These are phyloP conservation scores for Thamnophis sirtalis DNA, from an alignment of 2,113 vertebrate species.

Conservation along the genomic window DNA sequence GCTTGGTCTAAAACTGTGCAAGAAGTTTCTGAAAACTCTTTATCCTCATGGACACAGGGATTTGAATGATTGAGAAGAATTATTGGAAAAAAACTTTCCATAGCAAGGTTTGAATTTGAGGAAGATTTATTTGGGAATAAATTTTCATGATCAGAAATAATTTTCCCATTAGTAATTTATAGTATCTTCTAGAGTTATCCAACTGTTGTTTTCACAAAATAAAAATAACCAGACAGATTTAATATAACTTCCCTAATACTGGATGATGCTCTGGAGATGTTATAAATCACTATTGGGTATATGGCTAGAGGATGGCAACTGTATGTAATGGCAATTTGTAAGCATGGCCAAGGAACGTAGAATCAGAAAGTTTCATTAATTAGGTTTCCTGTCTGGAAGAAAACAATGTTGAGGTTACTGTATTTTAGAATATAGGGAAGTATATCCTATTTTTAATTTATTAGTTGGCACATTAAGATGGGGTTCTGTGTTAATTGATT, in stretches of 20 bases:
- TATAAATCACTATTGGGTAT: neutral
- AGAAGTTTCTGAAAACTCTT: neutral
- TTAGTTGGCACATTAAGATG: neutral
- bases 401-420: neutral
- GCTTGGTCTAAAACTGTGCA: neutral
- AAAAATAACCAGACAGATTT: too few species aligned
- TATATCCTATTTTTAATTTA: neutral
- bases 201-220: too few species aligned
- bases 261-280: neutral
- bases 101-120: too few species aligned
- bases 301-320: neutral
- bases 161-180: too few species aligned
- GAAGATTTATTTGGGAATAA: too few species aligned
- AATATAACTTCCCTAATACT: too few species aligned
- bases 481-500: neutral
- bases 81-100: neutral
- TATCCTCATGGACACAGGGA: neutral
- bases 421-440: neutral
- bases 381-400: neutral
- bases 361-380: neutral
- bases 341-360: neutral
- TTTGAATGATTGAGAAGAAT: neutral
- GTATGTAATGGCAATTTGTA: neutral
- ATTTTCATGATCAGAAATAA: too few species aligned
- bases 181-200: too few species aligned